Percentiles rank a stretch among this genome's conserved stretches.
These are phyloP conservation scores for Emydocephalus ijimae DNA, from an alignment of 2,113 vertebrate genomes.

Conservation along the genomic window DNA sequence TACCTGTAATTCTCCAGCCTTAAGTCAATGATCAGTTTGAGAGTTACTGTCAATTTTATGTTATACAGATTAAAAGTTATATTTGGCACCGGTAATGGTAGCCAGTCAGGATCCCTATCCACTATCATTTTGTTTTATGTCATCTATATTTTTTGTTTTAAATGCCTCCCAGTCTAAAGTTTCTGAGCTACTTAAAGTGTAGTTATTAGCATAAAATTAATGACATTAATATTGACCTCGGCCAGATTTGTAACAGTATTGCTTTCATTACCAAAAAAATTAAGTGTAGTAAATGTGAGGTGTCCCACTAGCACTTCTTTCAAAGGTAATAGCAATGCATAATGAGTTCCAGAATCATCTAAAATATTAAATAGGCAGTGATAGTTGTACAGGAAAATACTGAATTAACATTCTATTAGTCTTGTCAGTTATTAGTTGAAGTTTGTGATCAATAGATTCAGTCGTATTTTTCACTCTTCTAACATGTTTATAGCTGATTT, in stretches of 20 bases:
- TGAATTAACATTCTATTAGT: neutral
- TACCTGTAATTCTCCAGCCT: neutral
- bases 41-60: neutral
- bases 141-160: neutral
- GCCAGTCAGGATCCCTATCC: neutral
- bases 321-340: neutral
- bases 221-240: neutral
- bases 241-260: neutral
- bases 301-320: neutral
- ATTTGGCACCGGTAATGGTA: neutral
- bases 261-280: neutral
- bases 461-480: neutral
- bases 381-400: neutral
- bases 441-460: accelerated
- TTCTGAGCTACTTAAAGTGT: neutral
- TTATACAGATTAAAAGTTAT: neutral
- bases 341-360: neutral
- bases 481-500: neutral
- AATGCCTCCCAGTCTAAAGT: neutral
- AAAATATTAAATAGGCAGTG: neutral
- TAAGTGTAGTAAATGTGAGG: neutral
- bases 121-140: neutral
- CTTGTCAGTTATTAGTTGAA: neutral
- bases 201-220: neutral
- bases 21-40: neutral